Evolutionary conservation across 2,888 invertebrate species (phyloP), one percentile per base, ranked within the genome.

Genomic region (Agriopis leucophaearia): DNA sequence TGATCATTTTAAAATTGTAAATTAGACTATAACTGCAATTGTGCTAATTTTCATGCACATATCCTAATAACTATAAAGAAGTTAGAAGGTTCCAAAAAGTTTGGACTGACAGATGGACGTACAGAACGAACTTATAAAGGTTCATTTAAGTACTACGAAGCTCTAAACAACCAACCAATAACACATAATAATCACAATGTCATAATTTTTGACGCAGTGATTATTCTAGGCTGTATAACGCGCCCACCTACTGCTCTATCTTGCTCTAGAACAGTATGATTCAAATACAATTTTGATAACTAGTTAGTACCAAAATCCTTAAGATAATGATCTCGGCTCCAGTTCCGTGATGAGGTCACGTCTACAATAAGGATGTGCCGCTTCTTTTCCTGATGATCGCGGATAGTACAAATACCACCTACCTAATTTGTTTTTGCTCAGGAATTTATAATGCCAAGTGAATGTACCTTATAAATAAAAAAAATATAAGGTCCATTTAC

Each of bases 291-390:
- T 78, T 79, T 78, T 77, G 79, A 79, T 79, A 81, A 77, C 79
- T 70, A 78, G 78, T 74, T 77, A 76, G 73, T 75, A 78, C 74
- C 78, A 51, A 76, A 77, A 84, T 84, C 82, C 81, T 84, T 72
- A 74, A 74, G 86, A 88, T 89, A 84, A 83, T 74, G 75, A 88
- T 88, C 88, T 74, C 71, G 66, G 75, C 75, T 75, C 70, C 71
- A 81, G 87, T 89, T 91, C 90, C 89, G 89, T 74, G 85, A 88
- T 80, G 80, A 84, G 81, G 82, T 86, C 87, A 81, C 70, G 71
- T 73, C 69, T 72, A 79, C 75, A 84, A 83, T 86, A 84, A 88
- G 88, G 88, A 90, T 88, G 85, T 75, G 58, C 50, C 68, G 66
- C 59, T 76, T 74, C 74, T 74, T 71, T 78, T 75, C 74, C 80